Evolutionary conservation across 2,113 vertebrate genomes (phyloP), one percentile per base, ranked within the genome.

Genomic region (Thymallus thymallus): DNA sequence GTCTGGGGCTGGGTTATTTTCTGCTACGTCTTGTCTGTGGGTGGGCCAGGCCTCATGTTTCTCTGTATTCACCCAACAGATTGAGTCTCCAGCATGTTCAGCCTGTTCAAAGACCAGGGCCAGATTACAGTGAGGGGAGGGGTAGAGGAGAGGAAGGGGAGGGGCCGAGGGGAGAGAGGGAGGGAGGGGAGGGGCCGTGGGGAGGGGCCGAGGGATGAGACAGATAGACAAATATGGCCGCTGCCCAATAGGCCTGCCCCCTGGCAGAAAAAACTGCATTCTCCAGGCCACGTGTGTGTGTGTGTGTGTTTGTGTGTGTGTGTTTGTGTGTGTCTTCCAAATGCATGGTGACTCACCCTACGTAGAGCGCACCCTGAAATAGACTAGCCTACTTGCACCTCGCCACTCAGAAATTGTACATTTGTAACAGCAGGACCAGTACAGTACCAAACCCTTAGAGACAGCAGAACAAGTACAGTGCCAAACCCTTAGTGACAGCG

Each of bases 341-440:
- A 84, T 74, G 79, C 86, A 82, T 80, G 84, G 88, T 91, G 89
- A 91, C 84, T 91, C 87, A 90, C 88, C 81, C 81, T 85, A 87
- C 86, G 88, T 89, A 89, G 83, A 90, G 80, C 85, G 68, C 85
- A 78, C 86, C 86, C 88, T 89, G 89, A 90, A 90, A 91, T 90
- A 91, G 86, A 90, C 89, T 51, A 51, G 48, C 48, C 48, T 18
- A 89, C 89, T 88, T 88, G 85, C 85, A 81, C 86, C 85, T 88
- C 76, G 68, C 86, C 88, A 89, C 85, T 87, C 88, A 79, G 85
- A 86, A 84, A 88, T 83, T 84, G 80, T 81, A 88, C 48, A 51
- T 5, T 51, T 13, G 16, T 51, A 16, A 18, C 9, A 35, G 6
- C 32, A 35, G 6, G 32, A 35, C 32, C 32, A 26, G 26, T 35